Base-by-base conservation (phyloP, 2,113 vertebrate species). In the Lates calcarifer region DNA sequence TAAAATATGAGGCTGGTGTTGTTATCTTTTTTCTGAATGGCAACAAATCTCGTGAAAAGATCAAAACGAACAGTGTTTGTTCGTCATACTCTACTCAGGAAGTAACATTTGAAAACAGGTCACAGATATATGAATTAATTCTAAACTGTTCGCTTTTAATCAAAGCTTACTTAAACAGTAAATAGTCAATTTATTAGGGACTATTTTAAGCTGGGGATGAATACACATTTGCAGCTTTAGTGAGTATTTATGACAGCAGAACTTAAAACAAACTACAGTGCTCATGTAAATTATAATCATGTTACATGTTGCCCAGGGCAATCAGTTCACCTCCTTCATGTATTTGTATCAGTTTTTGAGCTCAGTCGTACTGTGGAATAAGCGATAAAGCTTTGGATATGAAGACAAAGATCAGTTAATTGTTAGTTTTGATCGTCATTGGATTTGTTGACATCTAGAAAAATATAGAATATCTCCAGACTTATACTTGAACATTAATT, bases 21-120 rank as follows among this genome's bases (percentile, higher is more conserved):
- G 18, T 58, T 60, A 6, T 49, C 28, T 13, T 66, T 41, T 73
- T 73, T 58, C 31, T 29, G 8, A 12, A 55, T 45, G 3, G n/a
- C 49, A 77, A 49, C 14, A 75, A 79, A 37, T 51, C 31, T 22
- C 18, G 66, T 56, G 26, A 64, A 70, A 71, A 72, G 33, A 68
- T 53, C 53, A 41, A 65, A 78, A 61, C 45, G 6, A 47, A 8
- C 5, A 47, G 20, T 24, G 2, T 22, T 18, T 22, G 5, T 20
- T 49, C 2, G 20, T 49, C 47, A n/a, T n/a, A n/a, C n/a, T 1
- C 5, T 13, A 56, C 10, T 41, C 1, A 39, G 39, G 13, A 26
- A 13, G 7, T 6, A 33, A 20, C 28, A 18, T 31, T 43, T 31
- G 7, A 29, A 43, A 66, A 49, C 1, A 31, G 28, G 2, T 14